Evolutionary conservation across 2,888 invertebrate species (phyloP), one percentile per base, ranked within the genome.

Genomic region (Drosophila diplacantha): DNA sequence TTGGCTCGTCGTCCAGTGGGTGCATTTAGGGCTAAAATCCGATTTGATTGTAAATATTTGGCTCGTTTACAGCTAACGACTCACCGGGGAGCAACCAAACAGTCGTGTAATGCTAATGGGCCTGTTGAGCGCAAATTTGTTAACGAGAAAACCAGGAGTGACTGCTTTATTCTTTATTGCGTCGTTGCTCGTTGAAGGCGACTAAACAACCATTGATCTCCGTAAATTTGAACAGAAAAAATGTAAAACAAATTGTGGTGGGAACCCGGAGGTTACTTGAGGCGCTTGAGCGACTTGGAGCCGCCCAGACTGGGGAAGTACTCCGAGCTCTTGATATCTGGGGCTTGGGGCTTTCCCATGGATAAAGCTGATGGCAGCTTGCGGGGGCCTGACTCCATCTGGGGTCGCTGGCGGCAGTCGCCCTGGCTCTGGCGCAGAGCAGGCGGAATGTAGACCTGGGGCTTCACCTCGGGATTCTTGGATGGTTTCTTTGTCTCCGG

Each of bases 31-130:
- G 57, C 56, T 51, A 62, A 53, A 62, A 74, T 62, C 60, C 70
- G 72, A 72, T 72, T 70, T 72, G 63, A 52, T 67, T 72, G 72
- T 72, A 69, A 72, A 77, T 70, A 68, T 73, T 77, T 75, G 70
- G 67, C 65, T 67, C 65, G 64, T 67, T 80, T 73, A 34, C 43
- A 44, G 65, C 70, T 73, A 76, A 77, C 61, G 73, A 70, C 46
- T 53, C 77, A 26, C 58, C 31, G 39, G 80, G 75, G 78, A 74
- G 39, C 55, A 49, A 20, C 31, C 56, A 31, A 35, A 43, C 31
- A 50, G 50, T 50, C 60, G 34, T 60, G 60, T 62, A 62, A 62
- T 67, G 49, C 62, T 66, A 61, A 66, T 67, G 56, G 61, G 60
- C 60, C 60, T 60, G 60, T 59, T 49, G 59, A 61, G 61, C 34